Evolutionary conservation across 2,888 invertebrate species (phyloP), one percentile per base, ranked within the genome.

Genomic region (Orthosia gracilis): DNA sequence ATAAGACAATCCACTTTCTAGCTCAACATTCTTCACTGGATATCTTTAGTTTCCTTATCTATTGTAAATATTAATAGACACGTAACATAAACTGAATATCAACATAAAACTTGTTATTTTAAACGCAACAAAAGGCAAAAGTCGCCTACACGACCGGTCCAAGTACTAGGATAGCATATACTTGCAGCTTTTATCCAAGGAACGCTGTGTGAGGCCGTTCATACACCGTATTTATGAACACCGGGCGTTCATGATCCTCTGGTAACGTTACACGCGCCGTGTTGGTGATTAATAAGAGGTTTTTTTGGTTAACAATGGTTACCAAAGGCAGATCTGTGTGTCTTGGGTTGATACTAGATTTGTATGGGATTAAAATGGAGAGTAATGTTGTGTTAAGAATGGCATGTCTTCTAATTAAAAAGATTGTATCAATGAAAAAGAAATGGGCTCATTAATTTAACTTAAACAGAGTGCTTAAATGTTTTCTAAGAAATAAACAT

Each of bases 191-290:
- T 94, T 94, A 94, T 94, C 94, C 91, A 90, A 91, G 90, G 89
- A 88, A 86, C 95, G 90, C 92, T 89, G 95, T 95, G 95, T 95
- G 96, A 93, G 96, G 96, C 92, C 95, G 87, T 89, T 91, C 94
- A 93, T 94, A 92, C 92, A 90, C 89, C 91, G 93, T 94, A 95
- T 95, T 95, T 95, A 96, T 95, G 95, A 93, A 93, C 94, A 93
- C 94, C 92, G 87, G 88, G 78, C 88, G 82, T 82, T 89, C 92
- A 92, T 94, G 94, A 90, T 89, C 89, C 90, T 94, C 92, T 92
- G 87, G 94, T 94, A 94, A 94, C 93, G 91, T 91, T 92, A 95
- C 91, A 94, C 94, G 40, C 90, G 88, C 87, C 90, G 86, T 88
- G 91, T 89, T 84, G 81, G 90, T 92, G 92, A 94, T 94, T 94